Conservation (phyloP, 2,888 invertebrate genomes). For the Carabus problematicus region DNA sequence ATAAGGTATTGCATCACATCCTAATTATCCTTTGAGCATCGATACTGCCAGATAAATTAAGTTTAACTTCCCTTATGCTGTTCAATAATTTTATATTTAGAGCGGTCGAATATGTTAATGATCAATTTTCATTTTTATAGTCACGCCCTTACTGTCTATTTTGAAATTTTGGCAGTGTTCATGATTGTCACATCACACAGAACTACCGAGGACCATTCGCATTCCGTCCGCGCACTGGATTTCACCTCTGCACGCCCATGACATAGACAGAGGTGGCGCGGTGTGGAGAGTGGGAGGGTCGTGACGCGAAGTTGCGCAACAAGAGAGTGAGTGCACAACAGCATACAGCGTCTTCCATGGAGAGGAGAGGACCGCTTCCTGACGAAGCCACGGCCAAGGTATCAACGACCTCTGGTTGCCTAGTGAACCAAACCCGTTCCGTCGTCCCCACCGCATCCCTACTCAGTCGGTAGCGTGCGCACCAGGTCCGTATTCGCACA, state of each 20-base stretch:
- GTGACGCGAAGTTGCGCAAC: conserved; percentile 22
- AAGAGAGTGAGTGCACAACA: conserved; percentile 7
- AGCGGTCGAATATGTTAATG: no score
- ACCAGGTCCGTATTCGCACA: conserved; percentile 6
- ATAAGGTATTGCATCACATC: no score
- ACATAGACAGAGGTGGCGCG: not conserved
- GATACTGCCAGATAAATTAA: no score
- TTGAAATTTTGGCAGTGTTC: no score
- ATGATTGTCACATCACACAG: no score
- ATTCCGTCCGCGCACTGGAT: conserved; percentile 16
- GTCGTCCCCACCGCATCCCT: conserved; percentile 47
- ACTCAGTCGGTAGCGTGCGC: conserved; percentile 26
- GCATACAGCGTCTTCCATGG: not conserved
- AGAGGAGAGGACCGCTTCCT: conserved; percentile 9
- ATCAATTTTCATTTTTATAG: no score
- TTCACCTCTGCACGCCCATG: conserved; percentile 27
- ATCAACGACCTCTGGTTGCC: conserved; percentile 61
- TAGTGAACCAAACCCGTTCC: conserved; percentile 60
- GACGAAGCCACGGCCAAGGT: conserved; percentile 53
- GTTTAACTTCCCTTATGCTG: no score
- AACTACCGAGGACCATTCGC: conserved; percentile 1
- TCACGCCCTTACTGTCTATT: no score
- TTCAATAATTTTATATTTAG: no score
- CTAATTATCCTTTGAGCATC: no score
- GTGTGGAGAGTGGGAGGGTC: not conserved